These are phyloP conservation scores for Neolamprologus devosi DNA, from an alignment of 2,113 vertebrate species.

Conservation along the genomic window DNA sequence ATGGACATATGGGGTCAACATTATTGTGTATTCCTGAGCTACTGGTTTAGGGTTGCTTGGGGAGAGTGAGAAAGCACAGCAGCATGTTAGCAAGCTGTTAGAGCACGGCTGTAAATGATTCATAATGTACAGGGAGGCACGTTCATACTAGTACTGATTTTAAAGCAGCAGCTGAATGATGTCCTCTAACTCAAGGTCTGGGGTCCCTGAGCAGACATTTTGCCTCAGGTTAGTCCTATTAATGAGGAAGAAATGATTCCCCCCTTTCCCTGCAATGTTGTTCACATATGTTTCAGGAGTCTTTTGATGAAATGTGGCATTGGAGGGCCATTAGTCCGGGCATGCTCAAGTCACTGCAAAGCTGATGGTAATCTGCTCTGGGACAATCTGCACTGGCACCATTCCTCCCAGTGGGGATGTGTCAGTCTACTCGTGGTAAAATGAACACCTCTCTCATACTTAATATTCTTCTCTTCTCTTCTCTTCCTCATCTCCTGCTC, in stretches of 20 bases:
- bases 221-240: constrained; percentile 49
- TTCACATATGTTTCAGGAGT: constrained; percentile 50
- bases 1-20: constrained; percentile 23
- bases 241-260: constrained; percentile 45
- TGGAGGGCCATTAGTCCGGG: constrained; percentile 36
- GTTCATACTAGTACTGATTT: constrained; percentile 25
- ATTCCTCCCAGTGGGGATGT: constrained; percentile 11
- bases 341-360: constrained; percentile 14
- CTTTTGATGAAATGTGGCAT: constrained; percentile 51
- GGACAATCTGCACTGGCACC: constrained; percentile 22
- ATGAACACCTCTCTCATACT: constrained; percentile 24
- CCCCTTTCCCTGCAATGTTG: constrained; percentile 11
- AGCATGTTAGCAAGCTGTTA: constrained; percentile 35
- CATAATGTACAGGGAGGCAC: constrained; percentile 31
- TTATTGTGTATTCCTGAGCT: constrained; percentile 47
- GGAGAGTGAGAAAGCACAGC: constrained; percentile 9
- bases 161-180: constrained; percentile 51
- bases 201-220: constrained; percentile 47
- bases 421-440: not conserved
- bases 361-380: constrained; percentile 44
- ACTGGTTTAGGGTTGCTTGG: constrained; percentile 14
- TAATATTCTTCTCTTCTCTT: not conserved
- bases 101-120: constrained; percentile 52
- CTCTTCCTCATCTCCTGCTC: too few relatives aligned
- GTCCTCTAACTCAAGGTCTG: constrained; percentile 56